Evolutionary conservation across 2,797 vertebrate genomes (phyloP).

Genomic region (Hyperoplus lanceolatus): DNA sequence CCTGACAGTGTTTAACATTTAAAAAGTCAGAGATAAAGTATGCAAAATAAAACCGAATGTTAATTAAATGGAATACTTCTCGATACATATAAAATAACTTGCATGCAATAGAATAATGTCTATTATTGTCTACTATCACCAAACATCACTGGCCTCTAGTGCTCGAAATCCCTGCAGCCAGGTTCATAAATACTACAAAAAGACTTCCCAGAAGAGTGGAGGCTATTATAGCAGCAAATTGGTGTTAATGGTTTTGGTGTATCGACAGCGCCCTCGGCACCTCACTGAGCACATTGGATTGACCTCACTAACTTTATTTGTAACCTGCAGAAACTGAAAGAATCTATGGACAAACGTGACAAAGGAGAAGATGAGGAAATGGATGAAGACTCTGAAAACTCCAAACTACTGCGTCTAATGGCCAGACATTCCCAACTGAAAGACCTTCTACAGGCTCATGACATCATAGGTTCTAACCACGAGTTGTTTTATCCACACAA

Average conservation of each 20-base stretch:
- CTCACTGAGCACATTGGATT: not conserved
- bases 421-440: slow-evolving; percentile 79
- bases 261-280: not conserved
- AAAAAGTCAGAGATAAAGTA: no score
- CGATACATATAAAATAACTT: no score
- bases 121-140: not conserved
- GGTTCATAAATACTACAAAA: not conserved
- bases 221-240: not conserved
- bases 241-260: not conserved
- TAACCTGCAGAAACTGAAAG: slow-evolving; percentile 67
- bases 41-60: no score
- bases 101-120: no score
- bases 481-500: not conserved
- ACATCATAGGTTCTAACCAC: slow-evolving; percentile 86
- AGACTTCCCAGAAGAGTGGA: not conserved
- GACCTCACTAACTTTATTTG: not conserved
- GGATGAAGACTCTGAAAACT: slow-evolving; percentile 50
- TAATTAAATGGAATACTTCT: no score
- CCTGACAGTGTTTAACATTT: not conserved
- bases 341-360: slow-evolving; percentile 57
- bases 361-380: slow-evolving; percentile 43
- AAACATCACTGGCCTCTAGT: not conserved
- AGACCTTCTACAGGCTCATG: slow-evolving; percentile 84
- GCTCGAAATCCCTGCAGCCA: not conserved
- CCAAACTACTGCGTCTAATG: slow-evolving; percentile 72